phyloP scores from a whole-genome alignment of 1,140 invertebrate species.

The Drosophila burlai region DNA sequence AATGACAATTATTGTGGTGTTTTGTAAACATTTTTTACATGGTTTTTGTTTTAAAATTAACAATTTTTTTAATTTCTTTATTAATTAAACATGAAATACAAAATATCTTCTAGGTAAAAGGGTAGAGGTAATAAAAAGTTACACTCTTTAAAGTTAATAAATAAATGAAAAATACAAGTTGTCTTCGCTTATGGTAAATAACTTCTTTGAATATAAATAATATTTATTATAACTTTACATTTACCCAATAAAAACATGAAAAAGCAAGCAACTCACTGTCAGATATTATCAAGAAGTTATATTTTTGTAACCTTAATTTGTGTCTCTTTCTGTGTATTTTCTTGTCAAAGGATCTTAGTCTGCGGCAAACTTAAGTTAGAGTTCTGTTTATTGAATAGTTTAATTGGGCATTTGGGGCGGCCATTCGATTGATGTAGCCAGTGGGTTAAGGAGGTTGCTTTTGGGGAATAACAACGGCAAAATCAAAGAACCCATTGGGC shows the following conservation, averaged over 20 bases:
- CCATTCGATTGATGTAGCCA: neutral
- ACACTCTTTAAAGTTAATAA: neutral
- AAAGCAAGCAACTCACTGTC: neutral
- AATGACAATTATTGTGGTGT: neutral
- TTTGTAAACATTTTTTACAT: neutral
- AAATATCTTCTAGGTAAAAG: neutral
- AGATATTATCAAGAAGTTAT: neutral
- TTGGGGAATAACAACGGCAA: conserved; percentile 15
- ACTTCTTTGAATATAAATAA: no score
- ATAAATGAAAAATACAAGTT: neutral
- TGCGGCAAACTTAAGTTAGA: neutral
- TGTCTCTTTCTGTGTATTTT: no score
- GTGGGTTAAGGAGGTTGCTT: conserved; percentile 1
- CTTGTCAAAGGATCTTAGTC: neutral
- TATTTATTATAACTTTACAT: neutral
- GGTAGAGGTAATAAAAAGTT: neutral
- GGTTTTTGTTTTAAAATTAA: neutral
- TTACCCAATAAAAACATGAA: neutral
- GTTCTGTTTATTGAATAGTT: conserved; percentile 11
- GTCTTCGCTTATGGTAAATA: no score
- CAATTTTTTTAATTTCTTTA: neutral
- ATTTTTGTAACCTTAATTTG: no score
- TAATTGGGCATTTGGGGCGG: conserved; percentile 6
- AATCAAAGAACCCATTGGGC: conserved; percentile 16
- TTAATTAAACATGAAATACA: no score